Base-by-base conservation (phyloP, 2,113 vertebrate genomes). In the Hymenochirus boettgeri region DNA sequence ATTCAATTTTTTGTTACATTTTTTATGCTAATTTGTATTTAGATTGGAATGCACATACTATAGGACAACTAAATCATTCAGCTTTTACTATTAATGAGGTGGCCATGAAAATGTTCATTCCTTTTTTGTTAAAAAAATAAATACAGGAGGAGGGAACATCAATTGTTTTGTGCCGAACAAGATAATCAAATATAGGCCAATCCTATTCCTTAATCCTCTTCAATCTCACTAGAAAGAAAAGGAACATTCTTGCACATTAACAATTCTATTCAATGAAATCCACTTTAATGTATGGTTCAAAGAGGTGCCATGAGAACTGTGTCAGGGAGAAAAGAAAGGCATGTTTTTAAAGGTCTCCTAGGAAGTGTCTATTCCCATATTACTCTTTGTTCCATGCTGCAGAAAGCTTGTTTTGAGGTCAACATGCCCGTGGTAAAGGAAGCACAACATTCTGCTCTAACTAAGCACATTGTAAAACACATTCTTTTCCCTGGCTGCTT, bases 231-330 rank as follows among this genome's bases (percentile, higher is more conserved):
- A 57, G 26, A 42, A 57, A 42, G 56, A 57, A 57, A 23, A 13
- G 17, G 7, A 15, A 39, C 18, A 48, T 57, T 57, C 19, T 42
- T 31, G 56, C 56, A 57, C 33, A 57, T 57, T 57, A 57, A 57
- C 56, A 57, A 57, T 57, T 57, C 56, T 57, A 17, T 24, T 24
- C 33, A 39, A 39, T 39, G 31, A 57, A 57, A 42, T 57, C 13
- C 56, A 57, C 56, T 57, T 57, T 57, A 57, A 42, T 57, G 56
- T 42, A 42, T 22, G 12, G 56, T 57, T 57, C 56, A 57, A 57
- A 57, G 56, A 25, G 19, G 33, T 39, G 31, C 21, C 56, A 57
- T 57, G 56, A 57, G 56, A 57, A 57, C 56, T 39, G 33, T 57
- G 33, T 57, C 21, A 15, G 31, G 18, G 21, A 57, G 56, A 21